Base-by-base conservation (phyloP, 2,797 vertebrate species). In the Sebastes wilsoni region DNA sequence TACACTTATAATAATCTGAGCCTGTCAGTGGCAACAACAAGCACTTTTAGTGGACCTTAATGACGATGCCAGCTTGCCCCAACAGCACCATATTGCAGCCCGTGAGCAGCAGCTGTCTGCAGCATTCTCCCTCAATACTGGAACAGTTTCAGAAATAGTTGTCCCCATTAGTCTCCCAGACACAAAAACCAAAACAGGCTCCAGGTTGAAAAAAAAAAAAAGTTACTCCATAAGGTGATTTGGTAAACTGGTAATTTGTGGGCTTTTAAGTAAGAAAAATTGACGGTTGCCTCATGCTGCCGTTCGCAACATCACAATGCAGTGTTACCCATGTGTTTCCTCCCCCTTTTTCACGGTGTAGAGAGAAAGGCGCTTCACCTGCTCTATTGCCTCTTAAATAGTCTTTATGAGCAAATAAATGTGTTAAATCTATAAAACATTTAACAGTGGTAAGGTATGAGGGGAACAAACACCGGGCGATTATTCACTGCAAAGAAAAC, bases 401-500 rank as follows among this genome's bases (percentile, higher is more conserved):
- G 76, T 80, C 68, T 88, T 92, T 84, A 90, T 84, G 76, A 82
- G 77, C 28, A 79, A 86, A 89, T 83, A 89, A 89, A 92, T 70
- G 85, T 80, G 9, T 71, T 77, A 79, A 82, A 82, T 85, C 80
- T 82, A 89, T 91, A 90, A 92, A 93, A 85, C 84, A 86, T 73
- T 92, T 88, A 86, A 71, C 69, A 77, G 68, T 28, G 36, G 28
- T 82, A 74, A 79, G 77, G 64, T 77, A 77, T 66, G 76, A 55
- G 77, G 32, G 42, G 72, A 67, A 34, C 14, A 72, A 80, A 78
- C 70, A 58, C 25, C 68, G 27, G 64, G 54, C 36, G 66, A 91
- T 93, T 90, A 94, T 88, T 92, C 84, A 91, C 71, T 8, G 66
- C 70, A 72, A 72, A 84, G 78, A 80, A 84, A 91, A 88, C 65